These are phyloP conservation scores for Oscheius sp. DNA, from an alignment of 2,888 invertebrate species.

Conservation along the genomic window DNA sequence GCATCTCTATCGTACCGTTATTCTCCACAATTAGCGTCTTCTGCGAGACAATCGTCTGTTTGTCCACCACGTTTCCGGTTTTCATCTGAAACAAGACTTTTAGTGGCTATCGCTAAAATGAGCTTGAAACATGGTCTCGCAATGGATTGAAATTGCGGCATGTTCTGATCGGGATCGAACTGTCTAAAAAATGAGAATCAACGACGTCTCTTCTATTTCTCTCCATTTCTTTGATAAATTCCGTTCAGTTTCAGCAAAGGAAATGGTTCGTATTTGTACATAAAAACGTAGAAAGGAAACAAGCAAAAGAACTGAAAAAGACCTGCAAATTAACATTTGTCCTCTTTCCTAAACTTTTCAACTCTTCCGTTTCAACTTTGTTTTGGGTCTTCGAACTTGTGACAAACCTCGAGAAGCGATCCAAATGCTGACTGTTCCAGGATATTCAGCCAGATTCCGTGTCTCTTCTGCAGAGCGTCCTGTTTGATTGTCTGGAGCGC, in stretches of 20 bases:
- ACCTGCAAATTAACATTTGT: no score
- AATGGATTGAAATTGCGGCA: no score
- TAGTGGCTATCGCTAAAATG: no score
- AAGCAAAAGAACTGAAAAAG: not conserved
- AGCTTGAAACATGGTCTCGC: no score
- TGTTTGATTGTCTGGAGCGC: conserved; percentile 6
- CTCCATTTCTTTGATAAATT: no score
- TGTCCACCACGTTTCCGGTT: conserved; percentile 30
- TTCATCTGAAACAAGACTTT: conserved; percentile 21
- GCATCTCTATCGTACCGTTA: conserved; percentile 28
- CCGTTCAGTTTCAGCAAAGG: no score
- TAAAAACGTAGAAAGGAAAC: not conserved
- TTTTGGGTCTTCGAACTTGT: not conserved
- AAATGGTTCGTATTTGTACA: no score
- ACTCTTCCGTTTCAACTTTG: no score
- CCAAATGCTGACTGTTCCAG: conserved; percentile 32
- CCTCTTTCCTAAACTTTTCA: no score
- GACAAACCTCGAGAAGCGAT: conserved; percentile 27
- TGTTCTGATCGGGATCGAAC: no score
- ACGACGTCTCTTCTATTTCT: no score
- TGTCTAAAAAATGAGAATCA: no score
- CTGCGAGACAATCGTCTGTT: conserved; percentile 28
- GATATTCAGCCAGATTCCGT: conserved; percentile 34
- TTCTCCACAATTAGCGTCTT: conserved; percentile 34
- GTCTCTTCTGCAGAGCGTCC: conserved; percentile 19